Evolutionary conservation across 2,888 invertebrate species (phyloP).

Genomic region (Cheilosia urbana): DNA sequence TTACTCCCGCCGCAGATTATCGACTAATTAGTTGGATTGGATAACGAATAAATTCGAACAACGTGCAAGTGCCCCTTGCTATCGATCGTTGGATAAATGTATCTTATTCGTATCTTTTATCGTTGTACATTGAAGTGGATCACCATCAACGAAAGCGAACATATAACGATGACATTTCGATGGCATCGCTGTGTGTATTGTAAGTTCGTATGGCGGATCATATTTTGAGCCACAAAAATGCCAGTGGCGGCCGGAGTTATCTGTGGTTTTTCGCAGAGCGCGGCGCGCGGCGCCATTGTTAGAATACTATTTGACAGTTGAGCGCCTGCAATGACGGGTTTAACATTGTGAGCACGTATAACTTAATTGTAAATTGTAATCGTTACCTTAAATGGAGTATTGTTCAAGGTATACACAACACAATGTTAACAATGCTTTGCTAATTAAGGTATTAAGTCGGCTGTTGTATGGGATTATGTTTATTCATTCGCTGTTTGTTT

Average conservation of each 20-base stretch:
- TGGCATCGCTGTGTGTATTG: neutral
- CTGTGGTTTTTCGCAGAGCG: constrained; percentile 23
- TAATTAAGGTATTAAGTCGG: constrained; percentile 50
- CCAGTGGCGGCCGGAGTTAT: constrained; percentile 26
- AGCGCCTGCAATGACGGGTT: neutral
- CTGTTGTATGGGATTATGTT: constrained; percentile 2
- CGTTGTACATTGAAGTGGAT: constrained; percentile 35
- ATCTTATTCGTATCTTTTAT: constrained; percentile 28
- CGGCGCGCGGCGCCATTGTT: constrained; percentile 11
- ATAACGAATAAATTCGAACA: constrained; percentile 44
- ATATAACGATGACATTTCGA: constrained; percentile 60
- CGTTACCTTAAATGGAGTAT: constrained; percentile 41
- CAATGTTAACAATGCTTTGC: constrained; percentile 39
- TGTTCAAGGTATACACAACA: constrained; percentile 40
- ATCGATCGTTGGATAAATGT: constrained; percentile 35
- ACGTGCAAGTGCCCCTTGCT: constrained; percentile 64
- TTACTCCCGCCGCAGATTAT: constrained; percentile 57
- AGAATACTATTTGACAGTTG: constrained; percentile 31
- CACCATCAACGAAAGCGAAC: constrained; percentile 29
- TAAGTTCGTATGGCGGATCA: constrained; percentile 18
- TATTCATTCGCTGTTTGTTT: constrained; percentile 14
- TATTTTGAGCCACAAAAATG: constrained; percentile 39
- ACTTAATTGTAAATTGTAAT: constrained; percentile 56
- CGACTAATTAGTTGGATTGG: constrained; percentile 51
- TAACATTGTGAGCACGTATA: constrained; percentile 31